Base-by-base conservation (phyloP, 2,113 vertebrate species). In the Colinus virginianus region DNA sequence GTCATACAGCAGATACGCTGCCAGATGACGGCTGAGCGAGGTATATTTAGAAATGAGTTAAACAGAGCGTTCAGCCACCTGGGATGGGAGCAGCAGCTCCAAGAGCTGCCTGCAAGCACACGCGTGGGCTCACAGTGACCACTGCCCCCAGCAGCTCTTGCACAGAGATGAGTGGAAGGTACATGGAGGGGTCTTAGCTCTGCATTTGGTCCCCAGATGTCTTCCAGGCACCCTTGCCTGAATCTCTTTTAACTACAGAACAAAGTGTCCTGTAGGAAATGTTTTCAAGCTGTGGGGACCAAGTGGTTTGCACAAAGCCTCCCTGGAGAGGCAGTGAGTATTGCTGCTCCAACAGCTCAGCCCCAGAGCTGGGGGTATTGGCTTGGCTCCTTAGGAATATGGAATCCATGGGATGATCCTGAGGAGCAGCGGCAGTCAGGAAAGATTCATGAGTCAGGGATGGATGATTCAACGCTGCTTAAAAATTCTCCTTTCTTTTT, bases 41-140 rank as follows among this genome's bases (percentile, higher is more conserved):
- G 84, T 85, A 90, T 87, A 89, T 90, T 94, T 83, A 95, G 91
- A 91, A 80, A 82, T 55, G 84, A 82, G 71, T 72, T 89, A 89
- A 95, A 94, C 4, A 53, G 89, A 94, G 75, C 68, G 0, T 93
- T 89, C 87, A 77, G 68, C 32, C 81, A 59, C 78, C 68, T 53
- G 84, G 81, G 87, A 91, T 0, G 2, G 84, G 38, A 84, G 34
- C 42, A 82, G 71, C 2, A 0, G 59, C 76, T 92, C 67, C 62
- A 30, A 70, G 80, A 19, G 72, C 53, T 63, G 56, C 82, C 80
- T 21, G 40, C 87, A 90, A 75, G 55, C 36, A 9, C 53, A 49
- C 61, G 36, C 0, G 2, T 49, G 76, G 62, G 58, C 48, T 93
- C 7, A 0, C 38, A 12, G 45, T 9, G 5, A 43, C 49, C 75